Evolutionary conservation across 2,888 invertebrate genomes (phyloP).

Genomic region (Ctena decussata): DNA sequence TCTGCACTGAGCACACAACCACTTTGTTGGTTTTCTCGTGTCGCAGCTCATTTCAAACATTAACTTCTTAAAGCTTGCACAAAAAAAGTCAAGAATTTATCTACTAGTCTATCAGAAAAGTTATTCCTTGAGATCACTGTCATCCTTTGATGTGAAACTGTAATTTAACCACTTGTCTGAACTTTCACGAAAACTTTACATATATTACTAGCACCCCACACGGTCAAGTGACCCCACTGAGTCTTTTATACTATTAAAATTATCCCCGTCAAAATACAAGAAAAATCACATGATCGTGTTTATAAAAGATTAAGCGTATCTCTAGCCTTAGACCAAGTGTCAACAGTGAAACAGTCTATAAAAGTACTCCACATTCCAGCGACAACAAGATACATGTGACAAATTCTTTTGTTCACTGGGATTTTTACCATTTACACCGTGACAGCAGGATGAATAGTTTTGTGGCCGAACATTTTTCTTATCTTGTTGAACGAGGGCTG

Average conservation of each 20-base stretch:
- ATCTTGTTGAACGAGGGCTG: not conserved
- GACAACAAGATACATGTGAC: not conserved
- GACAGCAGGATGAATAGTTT: slow-evolving; percentile 2
- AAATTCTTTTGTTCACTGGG: slow-evolving; percentile 1
- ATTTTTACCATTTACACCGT: not conserved
- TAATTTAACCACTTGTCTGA: too few species aligned
- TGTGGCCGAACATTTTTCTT: not conserved
- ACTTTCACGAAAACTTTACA: too few species aligned
- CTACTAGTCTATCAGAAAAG: too few species aligned
- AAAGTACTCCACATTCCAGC: not conserved
- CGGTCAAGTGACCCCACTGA: too few species aligned
- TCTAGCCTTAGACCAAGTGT: not conserved
- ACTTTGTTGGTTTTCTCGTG: too few species aligned
- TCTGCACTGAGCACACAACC: too few species aligned
- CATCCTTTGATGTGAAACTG: too few species aligned
- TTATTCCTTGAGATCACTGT: too few species aligned
- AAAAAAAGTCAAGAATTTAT: too few species aligned
- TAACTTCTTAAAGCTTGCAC: too few species aligned
- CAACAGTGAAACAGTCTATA: not conserved
- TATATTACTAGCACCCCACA: too few species aligned
- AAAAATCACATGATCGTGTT: not conserved
- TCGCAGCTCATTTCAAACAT: too few species aligned
- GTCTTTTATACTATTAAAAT: not conserved
- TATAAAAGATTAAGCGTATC: not conserved
- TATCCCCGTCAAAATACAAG: not conserved